phyloP scores from a whole-genome alignment of 2,797 vertebrate genomes.

The Fistularia commersonii region DNA sequence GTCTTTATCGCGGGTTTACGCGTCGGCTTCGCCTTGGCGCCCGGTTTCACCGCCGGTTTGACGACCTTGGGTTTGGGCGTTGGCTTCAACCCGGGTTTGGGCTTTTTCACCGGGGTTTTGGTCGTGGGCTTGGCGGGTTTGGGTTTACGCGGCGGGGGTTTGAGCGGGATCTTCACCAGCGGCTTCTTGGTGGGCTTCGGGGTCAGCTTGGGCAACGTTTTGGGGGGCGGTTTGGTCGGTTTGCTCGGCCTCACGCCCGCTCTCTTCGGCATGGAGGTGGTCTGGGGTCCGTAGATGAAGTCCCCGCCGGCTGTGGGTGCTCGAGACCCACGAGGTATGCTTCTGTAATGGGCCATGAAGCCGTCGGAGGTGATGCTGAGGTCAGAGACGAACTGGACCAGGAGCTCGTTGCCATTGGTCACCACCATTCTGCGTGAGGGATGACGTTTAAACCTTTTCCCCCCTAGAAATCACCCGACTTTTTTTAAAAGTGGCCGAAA shows the following conservation, averaged over 20 bases:
- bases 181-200: conserved; percentile 21
- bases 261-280: conserved; percentile 34
- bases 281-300: conserved; percentile 55
- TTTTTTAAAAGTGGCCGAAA: too few relatives aligned
- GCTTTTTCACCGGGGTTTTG: conserved; percentile 46
- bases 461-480: too few relatives aligned
- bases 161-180: conserved; percentile 41
- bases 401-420: conserved; percentile 83
- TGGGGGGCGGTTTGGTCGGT: conserved; percentile 37
- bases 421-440: conserved; percentile 64
- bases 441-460: background rate
- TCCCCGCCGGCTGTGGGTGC: conserved; percentile 63
- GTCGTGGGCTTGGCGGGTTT: conserved; percentile 42
- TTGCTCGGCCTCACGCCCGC: conserved; percentile 18
- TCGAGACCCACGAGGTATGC: conserved; percentile 68
- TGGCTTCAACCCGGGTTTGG: conserved; percentile 44
- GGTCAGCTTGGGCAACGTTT: conserved; percentile 37
- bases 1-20: conserved; percentile 4
- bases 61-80: conserved; percentile 35
- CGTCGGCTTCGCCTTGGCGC: conserved; percentile 12
- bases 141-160: conserved; percentile 45
- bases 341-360: conserved; percentile 82
- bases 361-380: conserved; percentile 88
- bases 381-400: conserved; percentile 91
- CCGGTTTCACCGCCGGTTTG: conserved; percentile 52